Percentiles rank a stretch among this genome's conserved stretches.
phyloP scores from a whole-genome alignment of 2,888 invertebrate genomes.

The Hyppa rectilinea region DNA sequence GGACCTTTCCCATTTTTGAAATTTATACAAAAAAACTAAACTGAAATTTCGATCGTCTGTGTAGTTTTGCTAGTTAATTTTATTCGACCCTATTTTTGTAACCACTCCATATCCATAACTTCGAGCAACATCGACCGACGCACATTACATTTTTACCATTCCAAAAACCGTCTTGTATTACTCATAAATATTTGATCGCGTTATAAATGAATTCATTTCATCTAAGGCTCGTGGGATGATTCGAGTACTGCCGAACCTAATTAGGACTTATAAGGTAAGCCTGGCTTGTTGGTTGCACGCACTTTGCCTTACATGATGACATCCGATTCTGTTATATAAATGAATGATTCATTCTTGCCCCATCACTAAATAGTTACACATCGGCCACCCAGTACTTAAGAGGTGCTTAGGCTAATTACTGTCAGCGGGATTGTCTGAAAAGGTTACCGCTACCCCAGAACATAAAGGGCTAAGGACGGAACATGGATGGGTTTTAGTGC shows the following conservation, averaged over 20 bases:
- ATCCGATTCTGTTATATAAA: conserved; percentile 54
- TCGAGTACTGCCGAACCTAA: conserved; percentile 28
- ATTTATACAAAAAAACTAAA: too few relatives aligned
- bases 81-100: background rate
- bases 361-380: conserved; percentile 18
- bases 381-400: too few relatives aligned
- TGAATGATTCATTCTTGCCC: conserved; percentile 47
- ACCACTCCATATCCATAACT: conserved; percentile 4
- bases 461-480: too few relatives aligned
- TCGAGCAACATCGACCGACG: background rate
- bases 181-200: conserved; percentile 39
- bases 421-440: too few relatives aligned
- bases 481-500: too few relatives aligned
- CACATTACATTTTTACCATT: background rate
- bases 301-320: conserved; percentile 33
- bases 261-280: conserved; percentile 42
- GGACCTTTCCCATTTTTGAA: too few relatives aligned
- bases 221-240: conserved; percentile 33
- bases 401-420: too few relatives aligned
- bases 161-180: background rate
- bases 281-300: conserved; percentile 13
- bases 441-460: too few relatives aligned
- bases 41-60: too few relatives aligned
- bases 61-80: too few relatives aligned
- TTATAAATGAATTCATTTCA: conserved; percentile 38